Conservation (phyloP, 1,140 invertebrate genomes). For the Papilio helenus region DNA sequence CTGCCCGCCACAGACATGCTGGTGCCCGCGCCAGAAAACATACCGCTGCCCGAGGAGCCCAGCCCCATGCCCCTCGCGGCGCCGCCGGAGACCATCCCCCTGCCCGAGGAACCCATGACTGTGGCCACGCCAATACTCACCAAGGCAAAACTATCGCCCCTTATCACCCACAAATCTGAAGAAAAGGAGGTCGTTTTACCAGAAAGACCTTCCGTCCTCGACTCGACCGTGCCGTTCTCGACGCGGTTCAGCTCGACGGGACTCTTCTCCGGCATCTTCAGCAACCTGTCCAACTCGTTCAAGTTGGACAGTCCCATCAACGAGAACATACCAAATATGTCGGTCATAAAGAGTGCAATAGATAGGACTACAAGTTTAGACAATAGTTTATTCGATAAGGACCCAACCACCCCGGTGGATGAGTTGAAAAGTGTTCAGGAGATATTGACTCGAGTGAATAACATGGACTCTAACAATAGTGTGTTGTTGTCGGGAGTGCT, state of each 20-base stretch:
- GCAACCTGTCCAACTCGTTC: conserved; percentile 69
- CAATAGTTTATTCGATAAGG: conserved; percentile 75
- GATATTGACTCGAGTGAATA: conserved; percentile 79
- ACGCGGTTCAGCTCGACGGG: conserved; percentile 73
- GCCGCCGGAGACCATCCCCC: conserved; percentile 68
- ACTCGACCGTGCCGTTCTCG: conserved; percentile 65
- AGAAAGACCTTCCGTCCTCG: conserved; percentile 59
- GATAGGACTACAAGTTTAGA: conserved; percentile 81
- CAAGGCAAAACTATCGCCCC: conserved; percentile 38
- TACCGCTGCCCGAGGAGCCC: conserved; percentile 72
- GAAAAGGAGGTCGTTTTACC: conserved; percentile 48
- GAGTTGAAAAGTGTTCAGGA: conserved; percentile 79
- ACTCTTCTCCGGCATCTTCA: conserved; percentile 77
- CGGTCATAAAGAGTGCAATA: conserved; percentile 82
- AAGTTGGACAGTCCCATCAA: conserved; percentile 64
- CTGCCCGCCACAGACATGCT: conserved; percentile 69
- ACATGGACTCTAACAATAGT: conserved; percentile 81
- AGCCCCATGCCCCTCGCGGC: conserved; percentile 59
- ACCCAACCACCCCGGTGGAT: conserved; percentile 69
- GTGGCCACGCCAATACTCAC: conserved; percentile 42
- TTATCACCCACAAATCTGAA: conserved; percentile 44
- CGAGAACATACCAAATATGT: conserved; percentile 78
- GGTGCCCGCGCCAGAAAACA: conserved; percentile 69
- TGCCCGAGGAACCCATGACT: conserved; percentile 68
- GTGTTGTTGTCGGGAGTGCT: conserved; percentile 78